Evolutionary conservation across 2,888 invertebrate genomes (phyloP).

Genomic region (Sericinus montela): DNA sequence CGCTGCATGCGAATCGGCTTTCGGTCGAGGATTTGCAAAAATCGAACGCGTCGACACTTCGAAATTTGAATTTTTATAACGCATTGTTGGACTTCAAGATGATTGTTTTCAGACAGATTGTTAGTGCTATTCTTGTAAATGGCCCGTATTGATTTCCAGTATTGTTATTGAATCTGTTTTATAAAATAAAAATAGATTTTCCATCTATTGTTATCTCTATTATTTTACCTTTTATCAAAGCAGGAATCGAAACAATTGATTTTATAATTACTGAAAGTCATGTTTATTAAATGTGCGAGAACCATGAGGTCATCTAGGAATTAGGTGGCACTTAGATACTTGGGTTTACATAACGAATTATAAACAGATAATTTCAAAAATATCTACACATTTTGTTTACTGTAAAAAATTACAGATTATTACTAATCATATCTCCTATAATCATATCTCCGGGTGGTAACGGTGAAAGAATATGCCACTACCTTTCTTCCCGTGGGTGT

Average conservation of each 20-base stretch:
- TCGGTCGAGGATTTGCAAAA: slow-evolving; percentile 8
- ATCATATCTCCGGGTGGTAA: no score
- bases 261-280: slow-evolving; percentile 5
- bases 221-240: slow-evolving; percentile 6
- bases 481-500: no score
- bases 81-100: slow-evolving; percentile 1
- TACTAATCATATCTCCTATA: no score
- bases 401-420: no score
- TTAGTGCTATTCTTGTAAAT: slow-evolving; percentile 8
- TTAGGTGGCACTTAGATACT: no score
- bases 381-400: no score
- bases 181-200: slow-evolving; percentile 15
- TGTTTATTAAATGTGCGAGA: not conserved
- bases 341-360: no score
- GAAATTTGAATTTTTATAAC: slow-evolving; percentile 18
- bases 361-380: no score
- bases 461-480: no score
- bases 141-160: slow-evolving; percentile 7
- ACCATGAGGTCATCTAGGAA: slow-evolving; percentile 3
- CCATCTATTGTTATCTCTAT: slow-evolving; percentile 11
- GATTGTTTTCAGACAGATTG: not conserved
- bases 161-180: slow-evolving; percentile 9
- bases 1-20: slow-evolving; percentile 45
- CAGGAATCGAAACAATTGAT: slow-evolving; percentile 18
- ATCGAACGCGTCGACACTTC: slow-evolving; percentile 4